Conservation (phyloP, 2,113 vertebrate genomes). For the Emydura subglobosa region DNA sequence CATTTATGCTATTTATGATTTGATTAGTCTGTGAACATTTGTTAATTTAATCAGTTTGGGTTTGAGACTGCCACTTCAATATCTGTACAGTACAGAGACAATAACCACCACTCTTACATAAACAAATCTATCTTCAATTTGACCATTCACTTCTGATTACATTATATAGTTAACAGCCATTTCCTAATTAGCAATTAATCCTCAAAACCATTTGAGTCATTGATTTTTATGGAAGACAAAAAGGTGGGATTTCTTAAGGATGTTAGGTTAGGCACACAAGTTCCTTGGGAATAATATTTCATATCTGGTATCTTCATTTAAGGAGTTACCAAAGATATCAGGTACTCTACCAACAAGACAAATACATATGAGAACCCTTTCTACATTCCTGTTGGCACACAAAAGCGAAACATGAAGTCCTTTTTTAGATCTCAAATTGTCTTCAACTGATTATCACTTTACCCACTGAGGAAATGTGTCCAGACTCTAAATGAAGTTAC, state of each 20-base stretch:
- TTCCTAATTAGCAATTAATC: neutral
- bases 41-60: neutral
- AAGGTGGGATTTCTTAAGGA: neutral
- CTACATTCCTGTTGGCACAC: neutral
- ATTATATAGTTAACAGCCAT: neutral
- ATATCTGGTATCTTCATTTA: neutral
- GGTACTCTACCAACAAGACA: neutral
- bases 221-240: neutral
- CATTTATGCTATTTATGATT: neutral
- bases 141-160: neutral
- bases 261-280: neutral
- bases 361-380: neutral
- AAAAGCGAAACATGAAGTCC: neutral
- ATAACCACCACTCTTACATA: neutral
- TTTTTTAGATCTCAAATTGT: neutral
- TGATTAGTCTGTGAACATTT: neutral
- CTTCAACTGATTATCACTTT: conserved; percentile 17
- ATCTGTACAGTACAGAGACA: neutral
- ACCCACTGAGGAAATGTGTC: neutral
- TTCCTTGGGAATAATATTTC: neutral
- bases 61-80: neutral
- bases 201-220: neutral
- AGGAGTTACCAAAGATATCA: neutral
- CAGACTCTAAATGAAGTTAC: neutral
- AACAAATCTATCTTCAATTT: neutral